Evolutionary conservation across 2,888 invertebrate genomes (phyloP).

Genomic region (Lumbricus terrestris): DNA sequence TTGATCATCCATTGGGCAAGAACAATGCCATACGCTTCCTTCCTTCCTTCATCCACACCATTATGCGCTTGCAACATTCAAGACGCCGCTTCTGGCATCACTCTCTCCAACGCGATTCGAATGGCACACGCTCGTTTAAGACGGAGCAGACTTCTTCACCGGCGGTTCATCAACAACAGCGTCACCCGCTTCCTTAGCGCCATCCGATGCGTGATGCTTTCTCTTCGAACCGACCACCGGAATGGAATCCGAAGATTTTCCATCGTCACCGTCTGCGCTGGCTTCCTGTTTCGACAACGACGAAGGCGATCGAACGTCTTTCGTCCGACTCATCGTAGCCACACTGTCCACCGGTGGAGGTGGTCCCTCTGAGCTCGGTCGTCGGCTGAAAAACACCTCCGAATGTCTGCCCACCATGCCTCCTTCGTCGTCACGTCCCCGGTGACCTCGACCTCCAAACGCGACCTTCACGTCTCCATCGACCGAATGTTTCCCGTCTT

Average conservation of each 20-base stretch:
- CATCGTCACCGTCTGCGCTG: background rate
- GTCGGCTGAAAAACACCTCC: background rate
- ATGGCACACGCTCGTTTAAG: background rate
- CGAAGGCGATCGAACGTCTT: background rate
- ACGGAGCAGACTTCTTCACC: background rate
- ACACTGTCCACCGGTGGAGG: background rate
- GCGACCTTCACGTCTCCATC: background rate
- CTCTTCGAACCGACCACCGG: background rate
- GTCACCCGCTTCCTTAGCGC: background rate
- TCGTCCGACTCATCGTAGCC: background rate
- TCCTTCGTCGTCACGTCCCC: background rate
- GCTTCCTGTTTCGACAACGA: background rate
- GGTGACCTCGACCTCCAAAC: background rate
- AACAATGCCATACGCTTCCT: too few species aligned
- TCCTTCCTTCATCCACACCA: too few species aligned
- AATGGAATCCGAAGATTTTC: background rate
- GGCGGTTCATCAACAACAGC: background rate
- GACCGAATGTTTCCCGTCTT: background rate
- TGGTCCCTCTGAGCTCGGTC: background rate
- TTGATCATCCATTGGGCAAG: too few species aligned
- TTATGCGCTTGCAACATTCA: background rate
- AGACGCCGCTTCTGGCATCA: background rate
- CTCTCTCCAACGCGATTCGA: background rate
- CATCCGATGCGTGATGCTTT: background rate
- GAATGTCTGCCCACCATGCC: background rate